phyloP scores from a whole-genome alignment of 2,797 vertebrate species.

The Thamnophis elegans region DNA sequence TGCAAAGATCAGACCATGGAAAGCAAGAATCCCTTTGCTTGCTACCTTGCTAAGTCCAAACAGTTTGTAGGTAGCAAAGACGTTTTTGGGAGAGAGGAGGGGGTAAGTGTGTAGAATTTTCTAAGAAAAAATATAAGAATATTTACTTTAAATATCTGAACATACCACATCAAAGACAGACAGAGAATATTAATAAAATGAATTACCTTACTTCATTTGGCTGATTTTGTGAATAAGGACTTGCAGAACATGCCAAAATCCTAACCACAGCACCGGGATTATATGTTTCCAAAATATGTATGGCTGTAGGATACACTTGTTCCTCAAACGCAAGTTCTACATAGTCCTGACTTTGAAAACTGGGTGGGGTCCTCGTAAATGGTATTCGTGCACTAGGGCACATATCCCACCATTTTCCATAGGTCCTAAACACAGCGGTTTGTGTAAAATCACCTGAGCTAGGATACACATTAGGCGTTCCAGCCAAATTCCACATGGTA shows the following conservation, averaged over 20 bases:
- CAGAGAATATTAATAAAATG: slow-evolving; percentile 2
- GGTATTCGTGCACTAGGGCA: slow-evolving; percentile 82
- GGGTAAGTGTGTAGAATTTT: background rate
- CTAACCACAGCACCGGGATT: slow-evolving; percentile 93
- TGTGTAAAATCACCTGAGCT: slow-evolving; percentile 98
- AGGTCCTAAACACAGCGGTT: slow-evolving; percentile 94
- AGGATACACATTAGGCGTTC: slow-evolving; percentile 93
- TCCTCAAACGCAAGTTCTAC: slow-evolving; percentile 96
- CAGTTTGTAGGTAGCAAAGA: background rate
- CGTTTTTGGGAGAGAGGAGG: background rate
- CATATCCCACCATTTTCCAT: slow-evolving; percentile 94
- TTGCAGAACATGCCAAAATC: slow-evolving; percentile 95
- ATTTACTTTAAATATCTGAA: background rate
- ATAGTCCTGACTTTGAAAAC: slow-evolving; percentile 92
- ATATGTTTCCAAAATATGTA: slow-evolving; percentile 96
- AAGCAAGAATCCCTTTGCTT: background rate
- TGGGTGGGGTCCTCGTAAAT: slow-evolving; percentile 83
- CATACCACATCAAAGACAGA: background rate
- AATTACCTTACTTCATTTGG: slow-evolving; percentile 91
- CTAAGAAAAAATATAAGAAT: background rate
- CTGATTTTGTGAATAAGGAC: slow-evolving; percentile 91
- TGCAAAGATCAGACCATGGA: background rate
- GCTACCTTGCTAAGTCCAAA: background rate
- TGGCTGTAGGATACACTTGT: slow-evolving; percentile 93
- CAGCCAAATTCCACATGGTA: slow-evolving; percentile 98